Conservation (phyloP, 2,113 vertebrate genomes). For the Xenopus laevis region DNA sequence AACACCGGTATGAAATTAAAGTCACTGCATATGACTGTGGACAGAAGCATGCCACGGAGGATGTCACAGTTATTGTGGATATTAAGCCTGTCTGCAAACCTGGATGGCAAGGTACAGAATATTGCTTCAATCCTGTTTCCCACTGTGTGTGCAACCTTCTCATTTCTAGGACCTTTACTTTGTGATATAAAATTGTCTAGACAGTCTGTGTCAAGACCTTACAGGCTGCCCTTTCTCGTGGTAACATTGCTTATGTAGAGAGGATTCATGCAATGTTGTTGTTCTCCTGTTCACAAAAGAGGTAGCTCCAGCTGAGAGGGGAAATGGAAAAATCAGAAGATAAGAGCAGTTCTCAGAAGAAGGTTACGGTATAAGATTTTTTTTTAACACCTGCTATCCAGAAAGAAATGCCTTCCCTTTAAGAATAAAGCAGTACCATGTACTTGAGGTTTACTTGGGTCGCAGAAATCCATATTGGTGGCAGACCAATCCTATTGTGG, state of each 20-base stretch:
- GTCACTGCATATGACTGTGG: constrained; percentile 94
- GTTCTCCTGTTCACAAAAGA: neutral
- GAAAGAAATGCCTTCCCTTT: too few species aligned
- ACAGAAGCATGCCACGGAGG: constrained; percentile 82
- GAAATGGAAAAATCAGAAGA: neutral
- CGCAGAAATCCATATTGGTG: too few species aligned
- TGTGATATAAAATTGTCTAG: too few species aligned
- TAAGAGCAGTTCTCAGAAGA: too few species aligned
- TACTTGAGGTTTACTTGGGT: too few species aligned
- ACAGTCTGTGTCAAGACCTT: too few species aligned
- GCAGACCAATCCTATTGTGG: too few species aligned
- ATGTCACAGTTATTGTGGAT: constrained; percentile 79
- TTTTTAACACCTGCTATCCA: too few species aligned
- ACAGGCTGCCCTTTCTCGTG: too few species aligned
- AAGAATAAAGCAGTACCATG: too few species aligned
- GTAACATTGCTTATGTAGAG: neutral
- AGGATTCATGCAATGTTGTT: neutral
- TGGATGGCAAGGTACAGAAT: constrained; percentile 87
- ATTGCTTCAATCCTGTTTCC: neutral
- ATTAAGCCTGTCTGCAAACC: constrained; percentile 95
- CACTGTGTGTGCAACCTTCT: neutral
- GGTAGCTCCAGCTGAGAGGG: neutral
- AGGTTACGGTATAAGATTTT: too few species aligned
- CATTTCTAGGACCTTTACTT: neutral
- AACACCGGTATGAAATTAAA: constrained; percentile 85